Conservation (phyloP, 2,888 invertebrate species). For the Pseudanteris insignis region DNA sequence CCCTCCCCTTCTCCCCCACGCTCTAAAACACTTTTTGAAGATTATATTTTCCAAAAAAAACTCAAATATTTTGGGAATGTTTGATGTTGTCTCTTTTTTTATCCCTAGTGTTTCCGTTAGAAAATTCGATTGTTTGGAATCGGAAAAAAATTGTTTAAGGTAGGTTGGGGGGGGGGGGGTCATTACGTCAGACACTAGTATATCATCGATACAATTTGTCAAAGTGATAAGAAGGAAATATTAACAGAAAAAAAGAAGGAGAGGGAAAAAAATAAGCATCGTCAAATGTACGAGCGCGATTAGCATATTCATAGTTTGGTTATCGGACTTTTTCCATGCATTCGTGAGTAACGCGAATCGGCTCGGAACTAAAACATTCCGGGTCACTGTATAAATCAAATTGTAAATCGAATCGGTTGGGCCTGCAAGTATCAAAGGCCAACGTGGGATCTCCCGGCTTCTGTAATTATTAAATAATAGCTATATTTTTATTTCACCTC, state of each 20-base stretch:
- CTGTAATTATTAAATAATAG: slow-evolving; percentile 27
- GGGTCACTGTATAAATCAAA: slow-evolving; percentile 47
- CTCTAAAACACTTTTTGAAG: too few species aligned
- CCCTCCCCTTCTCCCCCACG: too few species aligned
- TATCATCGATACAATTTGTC: slow-evolving; percentile 37
- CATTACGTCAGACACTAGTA: slow-evolving; percentile 23
- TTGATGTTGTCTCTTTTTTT: too few species aligned
- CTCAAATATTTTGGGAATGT: slow-evolving; percentile 8
- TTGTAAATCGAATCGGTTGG: slow-evolving; percentile 42
- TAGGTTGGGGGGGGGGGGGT: too few species aligned
- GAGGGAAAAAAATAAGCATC: slow-evolving; percentile 20
- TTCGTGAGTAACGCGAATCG: slow-evolving; percentile 42
- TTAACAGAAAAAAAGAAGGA: slow-evolving; percentile 17
- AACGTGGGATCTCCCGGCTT: slow-evolving; percentile 26
- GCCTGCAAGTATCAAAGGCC: slow-evolving; percentile 44
- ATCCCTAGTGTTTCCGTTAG: too few species aligned
- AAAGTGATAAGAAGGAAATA: slow-evolving; percentile 28
- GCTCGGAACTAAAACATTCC: slow-evolving; percentile 40
- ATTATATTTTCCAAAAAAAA: neutral
- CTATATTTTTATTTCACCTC: too few species aligned
- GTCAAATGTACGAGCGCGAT: slow-evolving; percentile 30
- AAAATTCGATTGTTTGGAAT: too few species aligned
- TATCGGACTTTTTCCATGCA: slow-evolving; percentile 44
- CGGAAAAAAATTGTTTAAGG: too few species aligned
- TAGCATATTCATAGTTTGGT: slow-evolving; percentile 43